Evolutionary conservation across 2,113 vertebrate species (phyloP).

Genomic region (Rhea americana): DNA sequence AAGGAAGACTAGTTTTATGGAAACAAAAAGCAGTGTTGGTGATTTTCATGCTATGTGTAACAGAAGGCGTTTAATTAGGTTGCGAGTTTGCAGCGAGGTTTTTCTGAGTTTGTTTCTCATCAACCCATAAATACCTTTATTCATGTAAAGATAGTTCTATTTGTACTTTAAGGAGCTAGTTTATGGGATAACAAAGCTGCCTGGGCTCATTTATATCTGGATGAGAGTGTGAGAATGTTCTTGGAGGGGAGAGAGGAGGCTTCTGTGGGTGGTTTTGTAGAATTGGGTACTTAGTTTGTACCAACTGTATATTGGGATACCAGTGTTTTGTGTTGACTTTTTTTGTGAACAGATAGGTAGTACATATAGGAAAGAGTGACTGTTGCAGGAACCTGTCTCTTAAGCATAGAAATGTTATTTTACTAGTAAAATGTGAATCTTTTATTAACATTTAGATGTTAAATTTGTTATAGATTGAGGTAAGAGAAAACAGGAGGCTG

Average conservation of each 20-base stretch:
- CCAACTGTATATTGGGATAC: not conserved
- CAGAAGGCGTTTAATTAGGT: conserved; percentile 67
- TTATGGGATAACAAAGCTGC: not conserved
- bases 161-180: conserved; percentile 37
- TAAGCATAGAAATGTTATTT: not conserved
- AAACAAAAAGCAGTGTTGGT: conserved; percentile 44
- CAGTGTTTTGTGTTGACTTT: not conserved
- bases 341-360: not conserved
- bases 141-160: conserved; percentile 21
- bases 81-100: conserved; percentile 43
- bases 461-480: not conserved
- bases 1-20: conserved; percentile 55
- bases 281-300: not conserved
- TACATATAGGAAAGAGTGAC: accelerated
- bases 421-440: not conserved
- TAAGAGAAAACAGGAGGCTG: not conserved
- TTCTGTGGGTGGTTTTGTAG: not conserved
- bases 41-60: conserved; percentile 34
- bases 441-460: not conserved
- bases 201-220: not conserved
- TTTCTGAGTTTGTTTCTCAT: conserved; percentile 49
- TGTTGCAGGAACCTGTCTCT: not conserved
- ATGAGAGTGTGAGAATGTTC: not conserved
- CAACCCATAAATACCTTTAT: conserved; percentile 50
- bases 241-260: accelerated